These are phyloP conservation scores for Malurus leucopterus DNA, from an alignment of 2,797 vertebrate species.

Conservation along the genomic window DNA sequence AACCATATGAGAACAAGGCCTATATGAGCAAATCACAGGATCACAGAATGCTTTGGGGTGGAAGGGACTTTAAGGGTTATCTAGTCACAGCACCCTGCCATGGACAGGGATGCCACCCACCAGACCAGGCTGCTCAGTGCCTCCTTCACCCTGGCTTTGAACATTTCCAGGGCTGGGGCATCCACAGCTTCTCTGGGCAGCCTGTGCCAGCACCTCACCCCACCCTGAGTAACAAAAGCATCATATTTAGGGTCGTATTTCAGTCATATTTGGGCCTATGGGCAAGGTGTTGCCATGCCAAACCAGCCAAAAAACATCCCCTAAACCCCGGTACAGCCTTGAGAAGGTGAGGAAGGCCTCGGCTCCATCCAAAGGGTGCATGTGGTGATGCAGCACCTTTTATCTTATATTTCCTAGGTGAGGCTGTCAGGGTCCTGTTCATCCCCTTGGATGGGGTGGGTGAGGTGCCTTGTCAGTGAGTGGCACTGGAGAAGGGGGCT, in stretches of 20 bases:
- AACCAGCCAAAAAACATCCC: neutral
- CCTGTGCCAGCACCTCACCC: too few relatives aligned
- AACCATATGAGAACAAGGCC: neutral
- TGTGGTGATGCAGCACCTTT: neutral
- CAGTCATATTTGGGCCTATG: too few relatives aligned
- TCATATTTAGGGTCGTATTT: too few relatives aligned
- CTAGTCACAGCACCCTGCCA: neutral
- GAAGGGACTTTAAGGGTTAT: neutral
- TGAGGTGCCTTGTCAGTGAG: neutral
- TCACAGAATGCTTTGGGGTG: neutral
- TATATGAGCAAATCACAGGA: too few relatives aligned
- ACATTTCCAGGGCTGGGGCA: neutral
- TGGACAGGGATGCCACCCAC: neutral
- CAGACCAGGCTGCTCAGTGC: neutral
- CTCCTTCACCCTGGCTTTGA: neutral
- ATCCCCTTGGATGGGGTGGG: too few relatives aligned
- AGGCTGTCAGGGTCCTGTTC: neutral
- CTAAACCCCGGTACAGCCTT: neutral
- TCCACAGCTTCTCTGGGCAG: too few relatives aligned
- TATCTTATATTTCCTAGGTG: fast-evolving
- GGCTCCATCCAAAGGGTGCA: fast-evolving
- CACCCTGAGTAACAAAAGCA: neutral
- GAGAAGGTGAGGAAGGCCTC: neutral
- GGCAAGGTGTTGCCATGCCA: fast-evolving
- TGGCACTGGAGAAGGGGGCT: neutral